Percentiles rank a stretch among this genome's conserved stretches.
phyloP scores from a whole-genome alignment of 2,797 vertebrate species.

The Micropoecilia bifurca region DNA sequence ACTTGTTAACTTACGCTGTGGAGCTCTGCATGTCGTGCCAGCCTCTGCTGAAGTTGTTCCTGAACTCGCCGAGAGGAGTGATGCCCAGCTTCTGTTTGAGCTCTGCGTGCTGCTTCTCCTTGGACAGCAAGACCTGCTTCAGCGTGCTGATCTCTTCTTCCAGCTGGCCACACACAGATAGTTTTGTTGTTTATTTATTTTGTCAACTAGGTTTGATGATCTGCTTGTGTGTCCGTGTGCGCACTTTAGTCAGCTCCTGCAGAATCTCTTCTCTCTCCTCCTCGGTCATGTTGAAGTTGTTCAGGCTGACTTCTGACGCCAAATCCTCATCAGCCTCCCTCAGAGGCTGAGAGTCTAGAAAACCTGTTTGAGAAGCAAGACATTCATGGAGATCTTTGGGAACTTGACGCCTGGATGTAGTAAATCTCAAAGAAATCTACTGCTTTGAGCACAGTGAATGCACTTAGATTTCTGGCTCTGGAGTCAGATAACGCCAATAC shows the following conservation, averaged over 20 bases:
- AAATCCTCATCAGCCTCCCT: constrained; percentile 89
- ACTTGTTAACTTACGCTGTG: constrained; percentile 86
- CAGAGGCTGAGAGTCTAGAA: constrained; percentile 88
- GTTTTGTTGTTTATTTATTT: neutral
- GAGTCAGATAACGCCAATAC: constrained; percentile 5
- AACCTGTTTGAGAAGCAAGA: constrained; percentile 75
- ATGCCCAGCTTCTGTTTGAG: constrained; percentile 94
- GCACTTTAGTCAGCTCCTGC: constrained; percentile 89
- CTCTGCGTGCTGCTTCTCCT: constrained; percentile 93
- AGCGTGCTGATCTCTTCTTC: constrained; percentile 97
- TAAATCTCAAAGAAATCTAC: neutral
- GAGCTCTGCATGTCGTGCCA: constrained; percentile 96
- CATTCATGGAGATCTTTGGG: neutral
- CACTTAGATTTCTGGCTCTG: neutral
- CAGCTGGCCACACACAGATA: constrained; percentile 78
- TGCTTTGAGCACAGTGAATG: neutral
- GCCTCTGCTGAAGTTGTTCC: constrained; percentile 91
- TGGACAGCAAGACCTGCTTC: constrained; percentile 92
- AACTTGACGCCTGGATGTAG: neutral
- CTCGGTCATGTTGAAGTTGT: constrained; percentile 84
- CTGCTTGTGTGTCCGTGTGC: no score
- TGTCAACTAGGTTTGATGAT: neutral
- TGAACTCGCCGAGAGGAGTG: constrained; percentile 89
- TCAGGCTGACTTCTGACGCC: constrained; percentile 86
- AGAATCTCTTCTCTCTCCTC: constrained; percentile 94